phyloP scores from a whole-genome alignment of 2,113 vertebrate genomes.

The Alces alces region DNA sequence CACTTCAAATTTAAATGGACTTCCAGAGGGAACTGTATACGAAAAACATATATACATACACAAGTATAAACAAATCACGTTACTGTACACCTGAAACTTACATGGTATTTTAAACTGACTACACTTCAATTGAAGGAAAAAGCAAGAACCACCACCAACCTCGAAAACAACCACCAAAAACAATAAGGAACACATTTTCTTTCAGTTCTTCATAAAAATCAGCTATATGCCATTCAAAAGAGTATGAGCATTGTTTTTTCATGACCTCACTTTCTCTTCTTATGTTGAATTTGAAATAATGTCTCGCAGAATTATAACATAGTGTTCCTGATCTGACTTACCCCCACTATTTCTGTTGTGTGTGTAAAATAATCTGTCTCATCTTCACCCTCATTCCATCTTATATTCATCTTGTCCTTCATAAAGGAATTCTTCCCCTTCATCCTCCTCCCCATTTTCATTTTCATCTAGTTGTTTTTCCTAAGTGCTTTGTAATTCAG shows the following conservation, averaged over 20 bases:
- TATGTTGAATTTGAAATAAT: constrained; percentile 12
- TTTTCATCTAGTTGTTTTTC: rapidly evolving
- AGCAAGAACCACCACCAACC: not conserved
- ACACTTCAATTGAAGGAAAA: not conserved
- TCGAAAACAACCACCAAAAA: not conserved
- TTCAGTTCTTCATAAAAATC: constrained; percentile 58
- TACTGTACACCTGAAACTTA: not conserved
- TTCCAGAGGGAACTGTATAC: not conserved
- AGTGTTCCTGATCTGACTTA: not conserved
- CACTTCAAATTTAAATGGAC: not conserved
- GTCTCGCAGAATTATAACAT: not conserved
- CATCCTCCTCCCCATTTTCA: rapidly evolving
- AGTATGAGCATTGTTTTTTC: constrained; percentile 42
- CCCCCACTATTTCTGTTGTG: not conserved
- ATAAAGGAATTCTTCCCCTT: constrained; percentile 56
- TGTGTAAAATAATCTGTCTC: not conserved
- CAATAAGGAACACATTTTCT: not conserved
- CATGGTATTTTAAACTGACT: not conserved
- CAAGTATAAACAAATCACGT: not conserved
- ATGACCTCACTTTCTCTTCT: constrained; percentile 20
- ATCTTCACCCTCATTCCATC: constrained; percentile 29
- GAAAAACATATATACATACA: not conserved
- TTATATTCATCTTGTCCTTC: constrained; percentile 21
- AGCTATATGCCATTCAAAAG: constrained; percentile 72
- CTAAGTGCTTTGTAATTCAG: constrained; percentile 11